Conservation (phyloP, 2,113 vertebrate species). For the Centropus unirufus region DNA sequence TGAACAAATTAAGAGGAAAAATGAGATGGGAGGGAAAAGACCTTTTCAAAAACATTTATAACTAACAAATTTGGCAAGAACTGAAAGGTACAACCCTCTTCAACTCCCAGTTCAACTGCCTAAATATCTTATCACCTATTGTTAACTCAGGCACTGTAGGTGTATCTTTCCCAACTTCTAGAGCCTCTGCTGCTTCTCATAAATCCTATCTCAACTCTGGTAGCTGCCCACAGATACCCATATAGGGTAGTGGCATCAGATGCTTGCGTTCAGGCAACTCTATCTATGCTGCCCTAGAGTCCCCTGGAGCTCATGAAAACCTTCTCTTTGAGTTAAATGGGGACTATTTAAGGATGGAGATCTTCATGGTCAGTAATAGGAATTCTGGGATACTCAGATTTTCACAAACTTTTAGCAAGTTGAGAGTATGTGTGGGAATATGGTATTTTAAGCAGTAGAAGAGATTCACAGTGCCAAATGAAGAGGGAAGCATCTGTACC, state of each 20-base stretch:
- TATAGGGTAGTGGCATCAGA: neutral
- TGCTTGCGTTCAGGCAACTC: neutral
- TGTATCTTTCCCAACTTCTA: neutral
- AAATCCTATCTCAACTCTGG: neutral
- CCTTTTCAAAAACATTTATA: neutral
- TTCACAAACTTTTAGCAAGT: neutral
- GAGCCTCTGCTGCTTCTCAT: neutral
- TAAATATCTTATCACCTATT: neutral
- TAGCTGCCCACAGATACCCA: neutral
- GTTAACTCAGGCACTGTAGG: neutral
- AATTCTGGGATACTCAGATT: neutral
- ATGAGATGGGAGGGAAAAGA: neutral
- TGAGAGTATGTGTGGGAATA: neutral
- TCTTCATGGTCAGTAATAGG: too few species aligned
- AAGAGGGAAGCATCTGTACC: slow-evolving; percentile 26
- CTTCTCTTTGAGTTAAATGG: neutral
- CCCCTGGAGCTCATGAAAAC: neutral
- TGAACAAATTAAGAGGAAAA: neutral
- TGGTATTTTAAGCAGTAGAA: slow-evolving; percentile 17
- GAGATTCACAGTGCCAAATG: neutral
- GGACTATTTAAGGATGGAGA: neutral
- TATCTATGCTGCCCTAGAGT: neutral
- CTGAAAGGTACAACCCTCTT: neutral
- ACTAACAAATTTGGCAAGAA: neutral
- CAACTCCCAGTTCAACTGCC: neutral